Evolutionary conservation across 2,888 invertebrate genomes (phyloP), one percentile per base, ranked within the genome.

Genomic region (Smittia sp.): DNA sequence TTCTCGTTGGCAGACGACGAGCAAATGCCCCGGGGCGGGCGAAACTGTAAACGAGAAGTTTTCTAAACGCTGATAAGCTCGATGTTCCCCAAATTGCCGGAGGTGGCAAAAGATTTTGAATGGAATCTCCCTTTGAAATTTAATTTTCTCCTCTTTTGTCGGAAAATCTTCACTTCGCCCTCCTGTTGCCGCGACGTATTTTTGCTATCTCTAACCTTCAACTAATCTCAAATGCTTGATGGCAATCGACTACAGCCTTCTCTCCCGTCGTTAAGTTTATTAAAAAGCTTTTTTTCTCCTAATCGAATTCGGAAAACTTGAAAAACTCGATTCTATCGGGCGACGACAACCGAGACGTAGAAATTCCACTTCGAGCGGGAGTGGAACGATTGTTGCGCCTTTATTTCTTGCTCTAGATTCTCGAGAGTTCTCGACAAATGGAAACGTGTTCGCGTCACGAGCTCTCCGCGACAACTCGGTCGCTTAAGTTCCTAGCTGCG

Each of bases 271-370:
- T n/a, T 15, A 46, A 46, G 46, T 46, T 46, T 46, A 32, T 32
- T 32, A 32, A 32, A 32, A 32, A 32, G 32, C 32, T 32, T 32
- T 32, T 32, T 32, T 32, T 32, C 32, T 32, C 3, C 46, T 46
- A 46, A 46, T 46, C n/a, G 15, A 46, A 46, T 46, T 46, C n/a
- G 46, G n/a, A n/a, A 46, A 46, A 46, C 46, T 46, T 11, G 46
- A 46, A 13, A 46, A 46, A 46, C 46, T 46, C 15, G 46, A 46
- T 46, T 46, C 39, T 46, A n/a, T 11, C 2, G 46, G n/a, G 46
- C 46, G n/a, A 6, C 11, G n/a, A n/a, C 32, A 32, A 32, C 32
- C 4, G 32, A 32, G 46, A n/a, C 46, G 46, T 46, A 11, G 46
- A 46, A 46, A 11, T 46, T 7, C 7, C 7, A 39, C 7, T 13